Base-by-base conservation (phyloP, 2,797 vertebrate genomes). In the Rhyacichthys aspro region DNA sequence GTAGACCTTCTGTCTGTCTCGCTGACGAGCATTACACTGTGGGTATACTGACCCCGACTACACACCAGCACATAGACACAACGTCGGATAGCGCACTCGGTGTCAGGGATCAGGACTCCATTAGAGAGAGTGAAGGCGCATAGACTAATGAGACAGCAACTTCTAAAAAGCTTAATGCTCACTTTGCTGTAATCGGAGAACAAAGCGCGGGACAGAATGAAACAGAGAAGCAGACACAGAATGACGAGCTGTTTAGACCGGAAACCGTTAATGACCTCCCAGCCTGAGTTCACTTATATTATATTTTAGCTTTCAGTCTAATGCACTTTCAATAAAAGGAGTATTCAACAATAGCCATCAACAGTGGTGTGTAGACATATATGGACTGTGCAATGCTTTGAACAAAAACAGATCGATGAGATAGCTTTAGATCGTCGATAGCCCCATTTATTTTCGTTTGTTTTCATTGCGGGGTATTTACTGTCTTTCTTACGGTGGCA, bases 101-200 rank as follows among this genome's bases (percentile, higher is more conserved):
- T 67, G 72, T 75, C 68, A 72, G 28, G 49, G 62, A 52, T 52
- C 68, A 54, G 32, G 43, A 14, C 52, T 9, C 46, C 60, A 68
- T 76, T 73, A 76, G 49, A 50, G 41, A 68, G 48, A 62, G 36
- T 53, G 55, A 56, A 48, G 44, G 34, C 43, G 18, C 49, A 38
- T 19, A 48, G 55, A 28, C 37, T 71, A 53, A 78, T 70, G 54
- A 75, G 65, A 48, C 2, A 37, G 46, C 11, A 3, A 34, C 43
- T n/a, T 52, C 63, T 43, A 55, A 63, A 44, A 69, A 56, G 42
- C 62, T 62, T 59, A 5, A 9, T 16, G 57, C 43, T 68, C 64
- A 68, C 46, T 49, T 64, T 48, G 48, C 39, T 60, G 68, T 45
- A 60, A 72, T 28, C 10, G 12, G 46, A 68, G 50, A 11, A 16